phyloP scores from a whole-genome alignment of 1,140 invertebrate genomes.

The Chrysomallon squamiferum region DNA sequence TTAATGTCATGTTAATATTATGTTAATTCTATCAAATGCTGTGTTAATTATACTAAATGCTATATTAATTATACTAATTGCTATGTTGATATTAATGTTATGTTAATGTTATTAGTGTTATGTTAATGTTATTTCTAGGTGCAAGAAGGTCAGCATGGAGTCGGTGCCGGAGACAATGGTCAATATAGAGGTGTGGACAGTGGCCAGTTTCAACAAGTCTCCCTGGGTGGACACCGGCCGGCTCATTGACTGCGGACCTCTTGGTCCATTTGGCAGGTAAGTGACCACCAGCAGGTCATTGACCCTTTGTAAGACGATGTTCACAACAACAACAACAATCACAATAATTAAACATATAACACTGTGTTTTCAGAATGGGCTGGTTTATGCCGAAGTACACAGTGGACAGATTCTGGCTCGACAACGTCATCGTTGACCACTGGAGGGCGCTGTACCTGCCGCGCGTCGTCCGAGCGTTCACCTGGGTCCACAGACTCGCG shows the following conservation, averaged over 20 bases:
- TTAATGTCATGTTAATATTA: too few species aligned
- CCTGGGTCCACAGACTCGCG: constrained; percentile 22
- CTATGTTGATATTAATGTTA: too few species aligned
- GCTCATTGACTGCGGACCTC: constrained; percentile 70
- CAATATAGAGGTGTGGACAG: constrained; percentile 76
- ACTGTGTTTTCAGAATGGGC: constrained; percentile 71
- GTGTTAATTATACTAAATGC: too few species aligned
- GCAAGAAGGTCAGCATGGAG: constrained; percentile 14
- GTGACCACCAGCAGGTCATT: not conserved
- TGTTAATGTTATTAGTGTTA: not conserved
- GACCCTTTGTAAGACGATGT: not conserved
- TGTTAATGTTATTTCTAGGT: constrained; percentile 11
- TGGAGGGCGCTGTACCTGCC: constrained; percentile 42
- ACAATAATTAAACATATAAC: too few species aligned
- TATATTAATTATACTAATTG: too few species aligned
- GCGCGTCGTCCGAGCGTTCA: constrained; percentile 29
- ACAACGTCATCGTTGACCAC: constrained; percentile 46
- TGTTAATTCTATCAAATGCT: too few species aligned
- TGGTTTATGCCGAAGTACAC: constrained; percentile 72
- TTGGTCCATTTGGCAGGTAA: constrained; percentile 38
- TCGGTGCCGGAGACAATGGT: constrained; percentile 70
- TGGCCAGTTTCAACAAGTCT: constrained; percentile 68
- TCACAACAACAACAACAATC: not conserved
- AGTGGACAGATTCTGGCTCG: constrained; percentile 41
- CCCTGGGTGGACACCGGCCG: constrained; percentile 58